phyloP scores from a whole-genome alignment of 2,113 vertebrate species.

The Sceloporus tristichus region DNA sequence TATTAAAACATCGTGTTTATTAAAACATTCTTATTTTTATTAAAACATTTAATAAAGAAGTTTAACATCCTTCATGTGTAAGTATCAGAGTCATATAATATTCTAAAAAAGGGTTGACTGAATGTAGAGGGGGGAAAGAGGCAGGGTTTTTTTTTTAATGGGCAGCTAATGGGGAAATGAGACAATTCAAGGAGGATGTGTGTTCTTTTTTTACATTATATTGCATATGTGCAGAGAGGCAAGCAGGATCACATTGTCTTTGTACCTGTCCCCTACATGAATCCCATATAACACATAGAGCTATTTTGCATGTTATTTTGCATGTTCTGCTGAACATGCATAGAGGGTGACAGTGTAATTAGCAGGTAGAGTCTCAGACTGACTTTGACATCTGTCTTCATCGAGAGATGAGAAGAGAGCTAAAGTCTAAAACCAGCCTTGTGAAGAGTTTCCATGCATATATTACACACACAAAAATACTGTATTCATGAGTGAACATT shows the following conservation, averaged over 20 bases:
- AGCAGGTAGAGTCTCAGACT: background rate
- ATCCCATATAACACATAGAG: background rate
- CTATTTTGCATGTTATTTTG: background rate
- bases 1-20: conserved; percentile 18
- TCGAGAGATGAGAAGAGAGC: conserved; percentile 11
- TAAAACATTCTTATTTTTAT: conserved; percentile 5
- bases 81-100: background rate
- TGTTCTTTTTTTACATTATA: background rate
- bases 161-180: background rate
- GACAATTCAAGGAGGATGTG: background rate
- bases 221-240: background rate
- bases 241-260: background rate
- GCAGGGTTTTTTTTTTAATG: background rate
- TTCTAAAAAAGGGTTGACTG: background rate
- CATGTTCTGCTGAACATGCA: background rate
- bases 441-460: background rate
- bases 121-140: background rate
- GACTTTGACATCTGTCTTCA: conserved; percentile 41
- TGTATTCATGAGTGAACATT: conserved; percentile 7
- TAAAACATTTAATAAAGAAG: background rate
- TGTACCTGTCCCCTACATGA: background rate
- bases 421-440: background rate
- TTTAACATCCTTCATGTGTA: background rate
- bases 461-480: background rate
- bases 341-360: background rate